Evolutionary conservation across 2,888 invertebrate genomes (phyloP), one percentile per base, ranked within the genome.

Genomic region (Tortrix viridana): DNA sequence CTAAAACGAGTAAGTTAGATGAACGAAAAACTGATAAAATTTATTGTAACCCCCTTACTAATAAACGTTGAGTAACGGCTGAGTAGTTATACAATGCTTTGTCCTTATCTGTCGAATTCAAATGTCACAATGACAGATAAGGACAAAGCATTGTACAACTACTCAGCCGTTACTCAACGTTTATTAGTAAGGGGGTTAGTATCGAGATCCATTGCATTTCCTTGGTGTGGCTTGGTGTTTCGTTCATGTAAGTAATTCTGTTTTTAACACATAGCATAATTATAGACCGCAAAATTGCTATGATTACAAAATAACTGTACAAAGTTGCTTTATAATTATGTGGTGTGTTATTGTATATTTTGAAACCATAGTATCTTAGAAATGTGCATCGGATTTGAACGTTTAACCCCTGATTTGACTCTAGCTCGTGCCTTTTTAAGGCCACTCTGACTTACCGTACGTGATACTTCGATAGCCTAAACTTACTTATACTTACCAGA

Each of bases 1-100:
- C 57, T 66, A 67, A 53, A 68, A 66, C 41, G 26, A 41, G 23
- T 52, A 32, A 48, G 46, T 52, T 53, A 58, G 16, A 53, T 62
- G 53, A 58, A 53, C 53, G 63, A 50, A 32, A 48, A 26, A 9
- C 9, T 2, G 3, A 9, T 12, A 9, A 26, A 26, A 26, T 9
- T 26, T 1, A 9, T 9, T 26, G 7, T n/a, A n/a, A n/a, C 2
- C 9, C 26, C 2, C 7, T 9, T 3, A 12, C 9, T 12, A 7
- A 26, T 32, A n/a, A n/a, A n/a, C n/a, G n/a, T n/a, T n/a, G n/a
- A n/a, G n/a, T n/a, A n/a, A n/a, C n/a, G n/a, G n/a, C n/a, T n/a
- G n/a, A n/a, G n/a, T n/a, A n/a, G n/a, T n/a, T n/a, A n/a, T n/a
- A n/a, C n/a, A n/a, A n/a, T n/a, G n/a, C n/a, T n/a, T n/a, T n/a